phyloP scores from a whole-genome alignment of 2,113 vertebrate genomes.

The Rhadina sibilatrix region DNA sequence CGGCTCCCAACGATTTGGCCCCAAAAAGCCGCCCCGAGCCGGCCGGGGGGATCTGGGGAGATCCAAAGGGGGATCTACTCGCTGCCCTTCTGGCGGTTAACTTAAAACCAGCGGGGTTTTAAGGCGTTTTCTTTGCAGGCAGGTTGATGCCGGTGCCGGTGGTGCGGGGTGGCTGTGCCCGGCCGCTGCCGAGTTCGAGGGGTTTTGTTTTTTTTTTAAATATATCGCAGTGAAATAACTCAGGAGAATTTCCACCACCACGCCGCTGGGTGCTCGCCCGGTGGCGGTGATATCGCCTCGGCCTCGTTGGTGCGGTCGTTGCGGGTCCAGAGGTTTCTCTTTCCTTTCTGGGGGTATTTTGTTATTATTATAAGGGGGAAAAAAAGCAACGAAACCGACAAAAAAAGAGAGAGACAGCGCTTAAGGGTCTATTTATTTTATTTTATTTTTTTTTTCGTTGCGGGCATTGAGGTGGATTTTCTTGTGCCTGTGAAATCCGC shows the following conservation, averaged over 20 bases:
- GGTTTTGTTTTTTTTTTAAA: neutral
- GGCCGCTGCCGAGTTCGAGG: rapidly evolving
- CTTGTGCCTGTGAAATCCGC: constrained; percentile 7
- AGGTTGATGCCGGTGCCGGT: neutral
- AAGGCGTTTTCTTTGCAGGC: neutral
- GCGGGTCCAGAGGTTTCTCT: neutral
- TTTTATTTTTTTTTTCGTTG: neutral
- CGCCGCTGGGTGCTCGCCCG: neutral
- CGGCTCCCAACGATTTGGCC: no score
- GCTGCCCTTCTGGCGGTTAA: neutral
- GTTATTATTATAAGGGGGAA: neutral
- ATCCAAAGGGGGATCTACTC: neutral
- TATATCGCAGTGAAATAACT: rapidly evolving
- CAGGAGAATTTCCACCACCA: no score
- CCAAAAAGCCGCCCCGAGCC: neutral
- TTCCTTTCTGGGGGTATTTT: neutral
- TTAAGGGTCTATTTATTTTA: neutral
- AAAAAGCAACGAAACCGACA: neutral
- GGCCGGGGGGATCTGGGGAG: neutral
- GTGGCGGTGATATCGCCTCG: neutral
- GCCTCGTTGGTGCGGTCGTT: neutral
- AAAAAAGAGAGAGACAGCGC: rapidly evolving
- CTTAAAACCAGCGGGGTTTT: rapidly evolving
- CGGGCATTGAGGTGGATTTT: neutral
- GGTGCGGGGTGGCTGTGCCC: rapidly evolving